These are phyloP conservation scores for Eumerus sabulonum DNA, from an alignment of 2,888 invertebrate species.

Conservation along the genomic window DNA sequence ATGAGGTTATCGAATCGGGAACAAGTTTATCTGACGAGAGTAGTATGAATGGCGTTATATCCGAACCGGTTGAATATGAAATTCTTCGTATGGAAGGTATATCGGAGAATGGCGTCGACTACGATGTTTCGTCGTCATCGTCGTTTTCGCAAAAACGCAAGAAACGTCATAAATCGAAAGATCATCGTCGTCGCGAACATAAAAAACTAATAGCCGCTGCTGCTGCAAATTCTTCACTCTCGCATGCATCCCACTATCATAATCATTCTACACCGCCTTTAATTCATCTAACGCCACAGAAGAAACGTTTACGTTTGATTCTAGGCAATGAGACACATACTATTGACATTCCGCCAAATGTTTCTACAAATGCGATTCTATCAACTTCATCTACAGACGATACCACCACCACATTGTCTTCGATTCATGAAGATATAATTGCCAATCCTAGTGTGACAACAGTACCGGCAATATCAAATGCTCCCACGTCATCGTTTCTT, in stretches of 20 bases:
- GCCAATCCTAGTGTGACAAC: constrained; percentile 20
- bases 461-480: not conserved
- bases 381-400: constrained; percentile 59
- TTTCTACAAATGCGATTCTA: constrained; percentile 49
- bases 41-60: constrained; percentile 69
- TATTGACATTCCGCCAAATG: constrained; percentile 88
- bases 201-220: constrained; percentile 54
- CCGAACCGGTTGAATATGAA: constrained; percentile 87
- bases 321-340: constrained; percentile 94
- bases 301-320: constrained; percentile 91
- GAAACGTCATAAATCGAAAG: constrained; percentile 82
- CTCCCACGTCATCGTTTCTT: constrained; percentile 70
- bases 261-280: constrained; percentile 70
- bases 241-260: constrained; percentile 51
- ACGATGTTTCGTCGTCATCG: constrained; percentile 71
- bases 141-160: constrained; percentile 78
- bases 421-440: constrained; percentile 43
- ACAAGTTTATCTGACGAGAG: constrained; percentile 84
- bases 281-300: constrained; percentile 83
- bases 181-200: constrained; percentile 71
- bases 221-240: constrained; percentile 31
- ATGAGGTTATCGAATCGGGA: constrained; percentile 91
- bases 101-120: constrained; percentile 76
- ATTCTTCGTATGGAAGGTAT: constrained; percentile 90
- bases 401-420: too few relatives aligned